Base-by-base conservation (phyloP, 2,888 invertebrate genomes). In the Polymixis lichenea region DNA sequence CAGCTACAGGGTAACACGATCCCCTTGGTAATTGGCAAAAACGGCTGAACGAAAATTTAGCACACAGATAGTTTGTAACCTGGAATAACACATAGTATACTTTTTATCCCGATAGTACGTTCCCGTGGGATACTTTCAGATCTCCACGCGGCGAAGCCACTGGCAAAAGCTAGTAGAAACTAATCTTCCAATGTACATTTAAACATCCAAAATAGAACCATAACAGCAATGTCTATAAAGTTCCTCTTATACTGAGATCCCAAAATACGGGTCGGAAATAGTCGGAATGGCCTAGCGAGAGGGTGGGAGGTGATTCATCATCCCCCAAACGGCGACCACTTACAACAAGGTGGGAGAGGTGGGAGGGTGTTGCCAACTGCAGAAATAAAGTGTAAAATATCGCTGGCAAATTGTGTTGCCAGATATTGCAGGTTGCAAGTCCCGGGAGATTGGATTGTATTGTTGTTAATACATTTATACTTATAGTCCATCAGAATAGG, bases 361-460 rank as follows among this genome's bases (percentile, higher is more conserved):
- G 55, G 72, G 38, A 38, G 51, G 68, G 55, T 75, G 76, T 83
- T 84, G 65, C 78, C 76, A 80, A 83, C 49, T 71, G 72, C 82
- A 80, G 70, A 77, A 84, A 85, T 84, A 77, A 58, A 79, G 43
- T 66, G 28, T 46, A 43, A 77, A 76, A 75, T 79, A 74, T 72
- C 25, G 46, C 58, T 43, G 25, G 32, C 11, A 28, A 28, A 71
- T 55, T 77, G 32, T 58, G 58, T 71, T 77, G 19, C 66, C 22
- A 55, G 56, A 51, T 70, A 32, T 77, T 53, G 11, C 56, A 13
- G 4, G n/a, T 15, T 11, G 15, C n/a, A 46, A 53, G n/a, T 6
- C 1, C 15, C 9, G 2, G 13, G 1, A 46, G 7, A 58, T 28
- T 68, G 15, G 43, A 46, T 46, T 46, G 9, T 43, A 43, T 22